Conservation (phyloP, 2,113 vertebrate species). For the Chaetops frenatus region DNA sequence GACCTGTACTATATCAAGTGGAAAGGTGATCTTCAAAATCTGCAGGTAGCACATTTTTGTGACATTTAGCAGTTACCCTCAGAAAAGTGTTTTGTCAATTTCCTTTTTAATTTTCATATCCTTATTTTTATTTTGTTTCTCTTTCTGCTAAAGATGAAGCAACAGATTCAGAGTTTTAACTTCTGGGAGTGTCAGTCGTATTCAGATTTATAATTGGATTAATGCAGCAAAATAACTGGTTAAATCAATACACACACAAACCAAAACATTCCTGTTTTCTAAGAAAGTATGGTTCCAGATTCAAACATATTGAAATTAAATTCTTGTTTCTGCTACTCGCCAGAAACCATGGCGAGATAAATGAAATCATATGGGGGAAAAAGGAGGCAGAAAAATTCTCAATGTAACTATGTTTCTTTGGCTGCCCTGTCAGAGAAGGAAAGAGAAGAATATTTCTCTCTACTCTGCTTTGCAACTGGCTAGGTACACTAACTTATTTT, state of each 20-base stretch:
- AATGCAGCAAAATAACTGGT: background rate
- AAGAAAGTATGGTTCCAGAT: slow-evolving; percentile 6
- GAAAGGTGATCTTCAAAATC: background rate
- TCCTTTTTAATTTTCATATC: background rate
- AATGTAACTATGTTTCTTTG: background rate
- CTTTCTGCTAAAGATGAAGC: background rate
- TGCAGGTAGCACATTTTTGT: background rate
- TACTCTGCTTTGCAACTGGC: background rate
- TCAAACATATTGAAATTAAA: slow-evolving; percentile 7
- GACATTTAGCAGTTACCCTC: background rate
- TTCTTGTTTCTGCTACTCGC: background rate
- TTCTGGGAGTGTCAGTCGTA: background rate
- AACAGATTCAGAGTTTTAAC: background rate
- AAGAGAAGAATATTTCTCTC: background rate
- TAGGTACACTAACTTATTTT: background rate
- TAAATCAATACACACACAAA: background rate
- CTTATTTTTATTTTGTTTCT: background rate
- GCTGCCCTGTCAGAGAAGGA: background rate
- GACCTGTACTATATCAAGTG: background rate
- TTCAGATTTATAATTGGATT: background rate
- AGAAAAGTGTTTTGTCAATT: background rate
- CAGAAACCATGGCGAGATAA: slow-evolving; percentile 34
- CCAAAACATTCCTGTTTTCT: background rate
- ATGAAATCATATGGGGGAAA: slow-evolving; percentile 1
- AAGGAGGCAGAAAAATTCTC: background rate